These are phyloP conservation scores for Pectinophora gossypiella DNA, from an alignment of 1,140 invertebrate genomes.

Conservation along the genomic window DNA sequence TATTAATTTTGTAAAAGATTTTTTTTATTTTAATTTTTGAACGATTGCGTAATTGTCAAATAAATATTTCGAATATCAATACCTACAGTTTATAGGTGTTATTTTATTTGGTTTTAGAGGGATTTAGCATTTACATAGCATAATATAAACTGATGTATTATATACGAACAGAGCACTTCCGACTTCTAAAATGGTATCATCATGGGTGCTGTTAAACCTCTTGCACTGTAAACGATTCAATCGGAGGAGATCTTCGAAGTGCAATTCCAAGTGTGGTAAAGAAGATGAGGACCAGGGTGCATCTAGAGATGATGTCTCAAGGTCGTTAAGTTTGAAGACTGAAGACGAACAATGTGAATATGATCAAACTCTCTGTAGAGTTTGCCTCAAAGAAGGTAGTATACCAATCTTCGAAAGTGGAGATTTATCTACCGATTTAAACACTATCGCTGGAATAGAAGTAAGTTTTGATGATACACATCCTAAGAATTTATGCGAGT, in stretches of 20 bases:
- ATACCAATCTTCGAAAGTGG: constrained; percentile 42
- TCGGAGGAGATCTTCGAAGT: background rate
- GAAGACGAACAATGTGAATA: background rate
- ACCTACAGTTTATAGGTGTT: too few relatives aligned
- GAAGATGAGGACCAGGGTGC: background rate
- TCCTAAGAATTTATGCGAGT: constrained; percentile 52
- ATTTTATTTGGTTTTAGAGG: too few relatives aligned
- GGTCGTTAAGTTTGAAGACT: background rate
- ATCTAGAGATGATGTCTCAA: background rate
- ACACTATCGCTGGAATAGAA: constrained; percentile 39
- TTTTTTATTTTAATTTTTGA: too few relatives aligned
- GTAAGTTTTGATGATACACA: constrained; percentile 34
- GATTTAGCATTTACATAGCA: too few relatives aligned
- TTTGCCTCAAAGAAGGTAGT: constrained; percentile 51
- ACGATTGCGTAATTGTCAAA: too few relatives aligned
- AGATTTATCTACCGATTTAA: constrained; percentile 39
- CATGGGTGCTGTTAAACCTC: constrained; percentile 5
- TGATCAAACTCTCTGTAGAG: constrained; percentile 22
- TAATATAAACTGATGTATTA: too few relatives aligned
- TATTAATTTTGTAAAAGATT: too few relatives aligned
- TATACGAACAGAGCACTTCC: too few relatives aligned
- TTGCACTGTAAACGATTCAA: constrained; percentile 7
- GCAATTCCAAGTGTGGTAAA: background rate
- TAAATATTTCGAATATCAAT: too few relatives aligned
- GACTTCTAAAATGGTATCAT: constrained; percentile 36